These are phyloP conservation scores for Danio kyathit DNA, from an alignment of 2,797 vertebrate genomes.

Conservation along the genomic window DNA sequence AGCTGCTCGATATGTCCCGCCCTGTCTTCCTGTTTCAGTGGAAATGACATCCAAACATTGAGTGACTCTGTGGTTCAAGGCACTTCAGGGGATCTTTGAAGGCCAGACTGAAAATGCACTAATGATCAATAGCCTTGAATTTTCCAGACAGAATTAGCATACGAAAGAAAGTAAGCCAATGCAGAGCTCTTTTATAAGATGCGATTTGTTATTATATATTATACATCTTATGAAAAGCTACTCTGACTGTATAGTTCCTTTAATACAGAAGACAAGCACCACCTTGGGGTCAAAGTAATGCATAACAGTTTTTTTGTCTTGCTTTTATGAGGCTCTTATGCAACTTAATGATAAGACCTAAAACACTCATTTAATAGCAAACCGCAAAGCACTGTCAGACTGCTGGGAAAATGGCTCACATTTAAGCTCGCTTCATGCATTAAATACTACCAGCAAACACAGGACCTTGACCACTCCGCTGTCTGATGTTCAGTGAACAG, in stretches of 20 bases:
- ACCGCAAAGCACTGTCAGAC: not conserved
- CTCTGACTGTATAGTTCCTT: not conserved
- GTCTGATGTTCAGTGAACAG: not conserved
- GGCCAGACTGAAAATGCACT: too few species aligned
- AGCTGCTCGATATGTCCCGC: too few species aligned
- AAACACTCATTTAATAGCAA: not conserved
- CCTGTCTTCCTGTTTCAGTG: too few species aligned
- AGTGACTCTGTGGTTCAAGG: too few species aligned
- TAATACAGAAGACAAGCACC: not conserved
- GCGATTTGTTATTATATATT: too few species aligned
- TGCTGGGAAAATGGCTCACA: not conserved
- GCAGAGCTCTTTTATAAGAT: too few species aligned
- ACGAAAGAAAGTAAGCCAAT: too few species aligned
- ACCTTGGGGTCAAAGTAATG: not conserved
- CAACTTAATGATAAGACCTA: not conserved
- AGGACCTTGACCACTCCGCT: not conserved
- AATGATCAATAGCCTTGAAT: too few species aligned
- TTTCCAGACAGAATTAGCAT: too few species aligned
- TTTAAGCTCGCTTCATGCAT: not conserved
- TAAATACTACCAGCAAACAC: not conserved
- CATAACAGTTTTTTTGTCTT: not conserved
- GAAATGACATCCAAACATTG: too few species aligned
- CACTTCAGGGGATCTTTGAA: too few species aligned
- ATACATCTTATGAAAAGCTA: too few species aligned
- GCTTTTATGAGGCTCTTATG: not conserved